These are phyloP conservation scores for Tangara arthus DNA, from an alignment of 2,797 vertebrate genomes.

Conservation along the genomic window DNA sequence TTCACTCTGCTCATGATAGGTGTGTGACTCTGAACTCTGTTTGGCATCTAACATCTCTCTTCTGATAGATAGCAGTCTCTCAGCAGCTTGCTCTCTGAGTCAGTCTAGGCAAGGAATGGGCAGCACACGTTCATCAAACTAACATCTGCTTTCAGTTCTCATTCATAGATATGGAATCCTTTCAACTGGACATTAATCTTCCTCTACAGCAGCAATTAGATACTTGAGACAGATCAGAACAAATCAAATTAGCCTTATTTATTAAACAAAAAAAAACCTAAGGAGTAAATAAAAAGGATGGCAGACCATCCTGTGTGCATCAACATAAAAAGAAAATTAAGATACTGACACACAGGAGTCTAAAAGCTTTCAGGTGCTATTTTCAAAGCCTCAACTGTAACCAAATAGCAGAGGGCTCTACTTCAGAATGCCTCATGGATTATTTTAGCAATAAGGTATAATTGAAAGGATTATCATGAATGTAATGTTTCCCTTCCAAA, in stretches of 20 bases:
- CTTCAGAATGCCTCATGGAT: slow-evolving; percentile 26
- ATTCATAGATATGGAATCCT: slow-evolving; percentile 64
- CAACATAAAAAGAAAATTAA: slow-evolving; percentile 8
- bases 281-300: not conserved
- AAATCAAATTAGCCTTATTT: slow-evolving; percentile 59
- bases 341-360: not conserved
- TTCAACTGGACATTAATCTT: slow-evolving; percentile 73
- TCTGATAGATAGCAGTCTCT: slow-evolving; percentile 57
- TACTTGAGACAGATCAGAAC: slow-evolving; percentile 45
- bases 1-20: slow-evolving; percentile 23
- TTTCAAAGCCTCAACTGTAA: slow-evolving; percentile 26
- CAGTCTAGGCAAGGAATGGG: slow-evolving; percentile 17
- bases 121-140: slow-evolving; percentile 62
- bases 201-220: slow-evolving; percentile 64
- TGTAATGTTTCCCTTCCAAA: slow-evolving; percentile 72
- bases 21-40: slow-evolving; percentile 40
- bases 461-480: slow-evolving; percentile 73
- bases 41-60: slow-evolving; percentile 60
- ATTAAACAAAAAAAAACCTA: slow-evolving; percentile 19
- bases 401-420: slow-evolving; percentile 22
- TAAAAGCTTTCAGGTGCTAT: slow-evolving; percentile 30
- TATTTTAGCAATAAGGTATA: slow-evolving; percentile 69
- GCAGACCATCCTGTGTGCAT: not conserved
- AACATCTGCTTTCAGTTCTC: slow-evolving; percentile 73
- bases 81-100: slow-evolving; percentile 40